Evolutionary conservation across 2,888 invertebrate genomes (phyloP).

Genomic region (Strigamia transsilvanica): DNA sequence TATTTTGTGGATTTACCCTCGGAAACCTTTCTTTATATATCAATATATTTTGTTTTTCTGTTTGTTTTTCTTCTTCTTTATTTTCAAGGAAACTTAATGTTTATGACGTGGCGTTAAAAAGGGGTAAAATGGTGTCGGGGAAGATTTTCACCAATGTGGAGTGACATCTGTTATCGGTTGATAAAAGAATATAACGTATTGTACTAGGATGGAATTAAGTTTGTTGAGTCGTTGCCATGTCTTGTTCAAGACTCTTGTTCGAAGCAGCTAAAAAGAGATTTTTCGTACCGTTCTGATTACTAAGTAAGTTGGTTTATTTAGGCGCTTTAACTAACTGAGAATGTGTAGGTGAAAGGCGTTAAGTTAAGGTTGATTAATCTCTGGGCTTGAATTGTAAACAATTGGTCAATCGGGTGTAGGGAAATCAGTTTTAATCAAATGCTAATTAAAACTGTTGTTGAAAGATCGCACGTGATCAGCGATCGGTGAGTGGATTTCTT

Average conservation of each 20-base stretch:
- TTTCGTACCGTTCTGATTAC: conserved; percentile 6
- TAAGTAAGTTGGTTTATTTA: background rate
- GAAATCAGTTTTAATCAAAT: conserved; percentile 14
- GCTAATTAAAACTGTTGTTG: background rate
- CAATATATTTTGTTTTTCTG: background rate
- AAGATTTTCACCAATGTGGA: background rate
- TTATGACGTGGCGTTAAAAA: background rate
- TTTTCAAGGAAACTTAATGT: background rate
- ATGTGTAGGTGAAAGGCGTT: too few relatives aligned
- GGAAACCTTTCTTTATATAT: conserved; percentile 2
- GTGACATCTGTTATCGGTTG: background rate
- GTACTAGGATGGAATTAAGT: background rate
- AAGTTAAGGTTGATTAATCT: background rate
- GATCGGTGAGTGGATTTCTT: background rate
- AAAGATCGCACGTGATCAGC: background rate
- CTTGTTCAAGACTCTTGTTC: background rate
- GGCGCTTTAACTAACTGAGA: background rate
- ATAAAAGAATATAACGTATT: background rate
- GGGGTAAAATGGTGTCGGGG: background rate
- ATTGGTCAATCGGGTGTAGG: background rate
- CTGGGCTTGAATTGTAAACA: background rate
- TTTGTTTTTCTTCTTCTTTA: background rate
- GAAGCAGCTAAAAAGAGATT: background rate
- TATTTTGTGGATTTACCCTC: conserved; percentile 10
- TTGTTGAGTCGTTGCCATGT: background rate